Base-by-base conservation (phyloP, 2,797 vertebrate species). In the Enteromius viviparus region DNA sequence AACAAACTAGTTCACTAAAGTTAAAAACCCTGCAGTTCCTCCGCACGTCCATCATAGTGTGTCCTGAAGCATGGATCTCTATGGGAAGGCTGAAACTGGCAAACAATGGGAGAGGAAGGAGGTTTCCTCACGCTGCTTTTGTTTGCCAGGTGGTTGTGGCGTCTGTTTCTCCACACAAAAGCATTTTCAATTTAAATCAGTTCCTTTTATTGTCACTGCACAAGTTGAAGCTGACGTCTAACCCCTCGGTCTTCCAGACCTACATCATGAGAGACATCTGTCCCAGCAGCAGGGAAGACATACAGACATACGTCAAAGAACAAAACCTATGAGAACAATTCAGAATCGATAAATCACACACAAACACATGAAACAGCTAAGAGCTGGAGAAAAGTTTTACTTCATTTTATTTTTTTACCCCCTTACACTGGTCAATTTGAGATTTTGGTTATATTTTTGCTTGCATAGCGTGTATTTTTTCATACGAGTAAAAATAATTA, bases 151-250 rank as follows among this genome's bases (percentile, higher is more conserved):
- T 86, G 85, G 69, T 60, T 34, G 72, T 58, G 40, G 74, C 78
- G 37, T 79, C 64, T 62, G 71, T 83, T 89, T 80, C 86, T 89
- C 83, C 77, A 86, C 65, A 77, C 82, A 83, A 78, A 78, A 62
- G 51, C 65, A 62, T 69, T 70, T 78, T 83, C 26, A 60, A 62
- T 83, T 70, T 26, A 76, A 69, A 76, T 87, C 82, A 81, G 60
- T 72, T 89, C 79, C 88, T 82, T 87, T 85, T 45, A 85, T 78
- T 65, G 80, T 72, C 69, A 74, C 15, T 72, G 34, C 49, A 77
- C 53, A 26, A 47, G 66, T 86, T 83, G 81, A 49, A 69, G 64
- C 85, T 21, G 72, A 65, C 40, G 60, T 58, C 26, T 77, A 65
- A 77, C 29, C 74, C 37, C 81, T 58, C 32, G 26, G 62, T 74